A percentile compares a stretch with the other conserved stretches of the same genome.
Conservation (phyloP, 2,888 invertebrate species). For the Mechanitis messenoides region DNA sequence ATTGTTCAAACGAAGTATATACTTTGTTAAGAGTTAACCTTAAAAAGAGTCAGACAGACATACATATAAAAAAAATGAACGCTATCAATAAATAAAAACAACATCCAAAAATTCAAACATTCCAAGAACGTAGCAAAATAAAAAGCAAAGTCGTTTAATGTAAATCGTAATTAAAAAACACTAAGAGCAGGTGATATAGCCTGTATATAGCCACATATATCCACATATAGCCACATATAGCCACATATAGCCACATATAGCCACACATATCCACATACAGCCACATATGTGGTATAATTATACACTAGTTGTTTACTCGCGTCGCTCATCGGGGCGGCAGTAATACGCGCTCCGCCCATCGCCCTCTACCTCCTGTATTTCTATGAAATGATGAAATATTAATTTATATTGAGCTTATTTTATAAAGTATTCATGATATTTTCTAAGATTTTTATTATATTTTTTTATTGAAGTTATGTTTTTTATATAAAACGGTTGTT, state of each 20-base stretch:
- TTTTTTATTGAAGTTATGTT: too few relatives aligned
- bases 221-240: constrained; percentile 34
- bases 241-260: constrained; percentile 30
- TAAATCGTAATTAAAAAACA: background rate
- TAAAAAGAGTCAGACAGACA: too few relatives aligned
- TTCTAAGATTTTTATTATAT: too few relatives aligned
- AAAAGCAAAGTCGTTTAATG: too few relatives aligned
- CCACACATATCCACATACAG: constrained; percentile 19
- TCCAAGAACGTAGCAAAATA: too few relatives aligned
- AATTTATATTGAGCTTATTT: constrained; percentile 18
- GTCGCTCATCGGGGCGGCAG: constrained; percentile 56
- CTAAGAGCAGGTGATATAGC: background rate
- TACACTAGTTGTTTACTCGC: constrained; percentile 42
- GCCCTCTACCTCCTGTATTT: constrained; percentile 31
- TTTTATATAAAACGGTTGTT: too few relatives aligned
- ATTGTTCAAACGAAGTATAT: too few relatives aligned
- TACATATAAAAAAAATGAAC: too few relatives aligned
- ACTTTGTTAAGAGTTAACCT: too few relatives aligned
- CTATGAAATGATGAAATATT: constrained; percentile 20
- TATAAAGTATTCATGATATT: background rate
- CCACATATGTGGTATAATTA: constrained; percentile 36
- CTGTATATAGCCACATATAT: constrained; percentile 35
- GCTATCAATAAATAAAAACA: too few relatives aligned
- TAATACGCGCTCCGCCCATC: constrained; percentile 50
- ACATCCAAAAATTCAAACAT: too few relatives aligned